Evolutionary conservation across 1,140 invertebrate genomes (phyloP).

Genomic region (Luehdorfia chinensis): DNA sequence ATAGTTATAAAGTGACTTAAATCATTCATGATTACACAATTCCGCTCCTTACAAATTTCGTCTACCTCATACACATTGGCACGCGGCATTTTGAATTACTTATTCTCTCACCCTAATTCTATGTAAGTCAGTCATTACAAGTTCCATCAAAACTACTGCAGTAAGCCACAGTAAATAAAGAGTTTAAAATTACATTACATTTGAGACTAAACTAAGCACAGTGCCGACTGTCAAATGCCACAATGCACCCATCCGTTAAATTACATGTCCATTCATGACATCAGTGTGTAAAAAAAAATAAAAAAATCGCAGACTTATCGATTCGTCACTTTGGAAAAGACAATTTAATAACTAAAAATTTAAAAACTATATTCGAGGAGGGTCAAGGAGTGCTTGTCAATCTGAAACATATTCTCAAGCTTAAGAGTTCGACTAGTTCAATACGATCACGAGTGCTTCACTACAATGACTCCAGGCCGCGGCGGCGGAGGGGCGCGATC

Average conservation of each 20-base stretch:
- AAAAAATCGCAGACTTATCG: constrained; percentile 73
- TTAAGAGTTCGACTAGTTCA: constrained; percentile 43
- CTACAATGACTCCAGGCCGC: constrained; percentile 91
- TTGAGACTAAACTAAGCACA: constrained; percentile 72
- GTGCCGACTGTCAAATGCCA: constrained; percentile 56
- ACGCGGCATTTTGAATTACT: constrained; percentile 44
- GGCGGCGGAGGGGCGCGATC: constrained; percentile 82
- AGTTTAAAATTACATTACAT: constrained; percentile 53
- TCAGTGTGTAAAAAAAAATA: constrained; percentile 57
- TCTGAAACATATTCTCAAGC: constrained; percentile 41
- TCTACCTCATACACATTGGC: constrained; percentile 47
- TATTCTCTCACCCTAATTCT: constrained; percentile 40
- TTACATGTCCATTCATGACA: constrained; percentile 42
- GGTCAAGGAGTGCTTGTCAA: constrained; percentile 50
- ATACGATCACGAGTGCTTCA: constrained; percentile 86
- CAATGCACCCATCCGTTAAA: constrained; percentile 49
- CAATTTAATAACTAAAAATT: constrained; percentile 69
- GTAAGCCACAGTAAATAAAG: constrained; percentile 50
- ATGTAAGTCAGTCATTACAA: constrained; percentile 55
- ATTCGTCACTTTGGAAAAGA: constrained; percentile 76
- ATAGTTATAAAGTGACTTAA: too few species aligned
- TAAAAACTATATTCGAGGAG: constrained; percentile 72
- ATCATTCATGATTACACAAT: too few species aligned
- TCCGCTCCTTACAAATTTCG: too few species aligned
- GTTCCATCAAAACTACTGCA: constrained; percentile 39